A percentile compares a stretch with the other conserved stretches of the same genome.
These are phyloP conservation scores for Diglossa cyanea DNA, from an alignment of 2,797 vertebrate species.

Conservation along the genomic window DNA sequence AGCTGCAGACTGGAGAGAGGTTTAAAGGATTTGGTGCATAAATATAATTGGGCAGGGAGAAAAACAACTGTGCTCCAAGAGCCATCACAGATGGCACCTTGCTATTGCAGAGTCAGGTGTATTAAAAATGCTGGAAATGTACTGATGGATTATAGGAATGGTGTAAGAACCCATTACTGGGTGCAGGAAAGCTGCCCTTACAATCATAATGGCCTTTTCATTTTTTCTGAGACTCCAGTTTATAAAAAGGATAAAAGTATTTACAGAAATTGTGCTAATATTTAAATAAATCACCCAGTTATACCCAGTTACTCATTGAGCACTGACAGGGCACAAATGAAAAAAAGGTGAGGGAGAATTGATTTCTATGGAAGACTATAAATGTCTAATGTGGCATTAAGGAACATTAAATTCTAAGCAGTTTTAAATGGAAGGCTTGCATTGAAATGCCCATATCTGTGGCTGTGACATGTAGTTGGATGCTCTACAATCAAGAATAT, in stretches of 20 bases:
- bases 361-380: neutral
- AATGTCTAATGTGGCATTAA: neutral
- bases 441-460: neutral
- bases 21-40: constrained; percentile 63
- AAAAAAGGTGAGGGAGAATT: neutral
- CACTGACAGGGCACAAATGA: neutral
- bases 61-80: neutral
- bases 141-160: neutral
- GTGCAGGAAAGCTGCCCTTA: neutral
- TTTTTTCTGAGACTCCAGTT: neutral
- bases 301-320: neutral
- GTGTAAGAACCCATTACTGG: neutral
- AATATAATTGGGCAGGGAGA: constrained; percentile 48
- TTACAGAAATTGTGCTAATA: neutral
- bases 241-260: neutral
- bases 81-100: neutral
- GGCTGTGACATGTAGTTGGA: neutral
- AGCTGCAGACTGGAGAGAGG: constrained; percentile 20
- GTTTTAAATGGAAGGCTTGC: neutral
- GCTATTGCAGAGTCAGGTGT: neutral
- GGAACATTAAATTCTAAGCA: neutral
- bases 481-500: neutral
- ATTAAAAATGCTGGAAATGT: neutral
- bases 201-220: neutral
- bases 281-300: neutral